Evolutionary conservation across 1,140 invertebrate genomes (phyloP), one percentile per base, ranked within the genome.

Genomic region (Trachelipus rathkii): DNA sequence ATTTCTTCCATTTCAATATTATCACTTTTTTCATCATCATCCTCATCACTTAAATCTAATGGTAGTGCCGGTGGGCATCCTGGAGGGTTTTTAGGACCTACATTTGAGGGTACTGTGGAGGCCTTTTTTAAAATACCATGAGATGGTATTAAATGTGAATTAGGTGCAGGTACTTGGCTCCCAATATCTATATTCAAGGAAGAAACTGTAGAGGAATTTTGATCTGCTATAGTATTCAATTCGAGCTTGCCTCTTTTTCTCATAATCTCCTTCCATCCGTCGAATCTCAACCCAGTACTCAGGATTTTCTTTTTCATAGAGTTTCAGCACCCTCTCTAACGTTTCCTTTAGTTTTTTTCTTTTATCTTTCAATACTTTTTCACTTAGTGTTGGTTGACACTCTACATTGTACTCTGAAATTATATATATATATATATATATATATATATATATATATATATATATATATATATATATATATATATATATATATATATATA

Each of bases 321-420:
- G 92, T 86, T 93, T 92, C 82, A 96, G 88, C 44, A 98, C 94
- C 82, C 95, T 89, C 81, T 96, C 93, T 86, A 97, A 91, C 4
- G 96, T 98, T 85, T 98, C 96, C 85, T 93, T 92, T 10, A 98
- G 86, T 85, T 98, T 98, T 84, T 95, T 96, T 81, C 96, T 87
- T 86, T 98, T 98, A 83, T 98, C 96, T 86, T 95, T 95, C 71
- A 98, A 86, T n/a, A 98, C 95, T 88, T 96, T 97, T 84, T 97
- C 95, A 88, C 96, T 97, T 4, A 98, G 85, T 15, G 93, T 92
- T 45, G 95, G 95, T 7, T 50, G 74, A 13, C 53, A 50, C 24
- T 76, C 74, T 10, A 76, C 74, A 70, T 76, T 76, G 74, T 76
- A 76, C 45, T 76, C 74, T 76, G 69, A 11, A 76, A 71, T n/a